Evolutionary conservation across 2,797 vertebrate genomes (phyloP).

Genomic region (Psittacula echo): DNA sequence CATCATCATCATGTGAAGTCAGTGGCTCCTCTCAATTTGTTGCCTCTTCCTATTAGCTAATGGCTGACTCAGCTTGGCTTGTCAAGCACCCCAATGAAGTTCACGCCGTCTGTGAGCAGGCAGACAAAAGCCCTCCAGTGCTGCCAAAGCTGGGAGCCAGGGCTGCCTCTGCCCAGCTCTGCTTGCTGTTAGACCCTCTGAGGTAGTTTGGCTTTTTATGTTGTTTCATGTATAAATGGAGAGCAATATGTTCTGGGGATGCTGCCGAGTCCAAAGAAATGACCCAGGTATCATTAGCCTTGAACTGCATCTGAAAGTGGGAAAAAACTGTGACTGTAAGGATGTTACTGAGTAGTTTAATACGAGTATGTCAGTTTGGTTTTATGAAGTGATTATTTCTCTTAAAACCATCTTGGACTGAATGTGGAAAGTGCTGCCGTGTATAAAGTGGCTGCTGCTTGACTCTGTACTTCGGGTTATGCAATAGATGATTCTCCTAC

Average conservation of each 20-base stretch:
- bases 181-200: not conserved
- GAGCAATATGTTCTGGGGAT: not conserved
- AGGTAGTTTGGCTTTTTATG: not conserved
- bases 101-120: accelerated
- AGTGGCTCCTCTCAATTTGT: not conserved
- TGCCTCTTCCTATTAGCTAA: not conserved
- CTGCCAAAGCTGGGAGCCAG: not conserved
- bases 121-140: not conserved
- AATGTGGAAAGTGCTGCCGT: not conserved
- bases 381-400: not conserved
- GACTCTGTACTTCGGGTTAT: not conserved
- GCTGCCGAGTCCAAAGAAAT: not conserved
- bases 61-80: not conserved
- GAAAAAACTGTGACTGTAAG: not conserved
- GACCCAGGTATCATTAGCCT: not conserved
- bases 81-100: not conserved
- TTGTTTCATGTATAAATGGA: not conserved
- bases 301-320: not conserved
- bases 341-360: not conserved
- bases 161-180: not conserved
- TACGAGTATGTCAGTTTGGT: not conserved
- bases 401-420: not conserved
- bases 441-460: not conserved
- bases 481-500: not conserved
- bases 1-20: not conserved